phyloP scores from a whole-genome alignment of 2,113 vertebrate genomes.

The Zosterops japonicus region DNA sequence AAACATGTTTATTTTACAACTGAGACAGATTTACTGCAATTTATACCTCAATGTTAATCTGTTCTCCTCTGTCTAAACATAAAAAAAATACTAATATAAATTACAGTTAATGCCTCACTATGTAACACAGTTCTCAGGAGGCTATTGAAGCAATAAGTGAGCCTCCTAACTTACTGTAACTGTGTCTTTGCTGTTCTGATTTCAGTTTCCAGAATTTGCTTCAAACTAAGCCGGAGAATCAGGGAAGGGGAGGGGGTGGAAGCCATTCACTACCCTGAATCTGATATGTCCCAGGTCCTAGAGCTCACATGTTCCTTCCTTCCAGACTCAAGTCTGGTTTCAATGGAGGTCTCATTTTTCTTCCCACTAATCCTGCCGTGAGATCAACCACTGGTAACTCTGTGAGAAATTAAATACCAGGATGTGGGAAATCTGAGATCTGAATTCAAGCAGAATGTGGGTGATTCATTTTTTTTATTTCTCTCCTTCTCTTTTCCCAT shows the following conservation, averaged over 20 bases:
- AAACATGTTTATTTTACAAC: slow-evolving; percentile 4
- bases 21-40: background rate
- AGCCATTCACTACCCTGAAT: slow-evolving; percentile 5
- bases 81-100: background rate
- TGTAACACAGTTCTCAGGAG: background rate
- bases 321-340: slow-evolving; percentile 63
- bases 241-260: background rate
- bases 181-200: slow-evolving; percentile 29
- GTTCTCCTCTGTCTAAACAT: background rate
- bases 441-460: slow-evolving; percentile 60
- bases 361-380: slow-evolving; percentile 59
- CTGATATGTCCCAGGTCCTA: slow-evolving; percentile 29
- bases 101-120: slow-evolving; percentile 3
- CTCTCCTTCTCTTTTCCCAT: slow-evolving; percentile 45
- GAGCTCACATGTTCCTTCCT: slow-evolving; percentile 39
- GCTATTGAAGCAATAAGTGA: background rate
- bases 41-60: background rate
- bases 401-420: slow-evolving; percentile 60
- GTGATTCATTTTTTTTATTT: slow-evolving; percentile 36
- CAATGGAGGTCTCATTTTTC: slow-evolving; percentile 68
- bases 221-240: slow-evolving; percentile 30
- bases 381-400: slow-evolving; percentile 68
- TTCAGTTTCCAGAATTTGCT: slow-evolving; percentile 18
- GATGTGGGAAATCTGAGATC: slow-evolving; percentile 66
- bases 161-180: background rate